These are phyloP conservation scores for Tetramorium alpestre DNA, from an alignment of 1,140 invertebrate genomes.

Conservation along the genomic window DNA sequence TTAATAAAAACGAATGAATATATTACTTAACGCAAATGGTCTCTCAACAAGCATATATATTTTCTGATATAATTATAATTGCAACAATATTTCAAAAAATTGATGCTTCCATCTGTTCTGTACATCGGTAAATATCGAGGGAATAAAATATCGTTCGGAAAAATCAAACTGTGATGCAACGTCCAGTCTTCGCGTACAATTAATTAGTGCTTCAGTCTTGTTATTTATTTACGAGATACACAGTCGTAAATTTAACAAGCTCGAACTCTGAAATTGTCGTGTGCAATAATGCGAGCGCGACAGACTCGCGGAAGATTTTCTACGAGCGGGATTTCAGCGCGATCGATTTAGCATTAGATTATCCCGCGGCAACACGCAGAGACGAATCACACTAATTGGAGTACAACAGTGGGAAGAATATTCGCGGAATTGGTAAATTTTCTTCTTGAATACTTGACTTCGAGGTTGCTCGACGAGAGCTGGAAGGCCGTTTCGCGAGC, in stretches of 20 bases:
- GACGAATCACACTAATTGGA: constrained; percentile 16
- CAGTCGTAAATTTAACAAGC: not conserved
- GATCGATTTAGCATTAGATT: constrained; percentile 9
- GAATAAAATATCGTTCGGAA: not conserved
- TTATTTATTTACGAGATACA: not conserved
- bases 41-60: not conserved
- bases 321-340: not conserved
- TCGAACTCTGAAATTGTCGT: not conserved
- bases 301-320: not conserved
- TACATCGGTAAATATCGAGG: not conserved
- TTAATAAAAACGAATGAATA: not conserved
- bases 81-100: not conserved
- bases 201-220: constrained; percentile 14
- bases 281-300: not conserved
- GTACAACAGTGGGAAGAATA: not conserved
- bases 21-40: not conserved
- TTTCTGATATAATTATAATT: not conserved
- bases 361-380: not conserved
- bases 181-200: not conserved
- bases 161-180: not conserved
- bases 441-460: not conserved
- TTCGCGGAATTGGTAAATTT: constrained; percentile 39
- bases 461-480: not conserved
- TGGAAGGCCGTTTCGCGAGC: constrained; percentile 5
- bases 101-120: not conserved